A percentile compares a stretch with the other conserved stretches of the same genome.
Conservation (phyloP, 2,113 vertebrate genomes). For the Pedetes capensis region DNA sequence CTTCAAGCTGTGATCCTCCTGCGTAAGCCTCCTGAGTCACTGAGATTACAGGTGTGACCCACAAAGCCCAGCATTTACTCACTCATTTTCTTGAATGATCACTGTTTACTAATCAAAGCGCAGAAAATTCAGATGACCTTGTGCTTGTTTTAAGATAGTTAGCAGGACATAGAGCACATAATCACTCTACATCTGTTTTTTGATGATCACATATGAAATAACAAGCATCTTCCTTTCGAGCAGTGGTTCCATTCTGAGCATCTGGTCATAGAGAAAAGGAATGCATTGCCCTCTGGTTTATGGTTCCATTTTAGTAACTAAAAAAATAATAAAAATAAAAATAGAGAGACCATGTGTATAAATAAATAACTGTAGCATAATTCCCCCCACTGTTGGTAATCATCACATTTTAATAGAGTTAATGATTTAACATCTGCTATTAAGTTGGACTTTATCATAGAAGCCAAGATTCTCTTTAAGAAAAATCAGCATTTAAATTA, state of each 20-base stretch:
- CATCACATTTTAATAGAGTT: slow-evolving; percentile 50
- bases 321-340: slow-evolving; percentile 53
- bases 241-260: slow-evolving; percentile 40
- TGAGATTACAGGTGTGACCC: too few species aligned
- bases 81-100: too few species aligned
- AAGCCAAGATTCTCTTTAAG: neutral
- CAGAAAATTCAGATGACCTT: slow-evolving; percentile 34
- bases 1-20: too few species aligned
- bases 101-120: slow-evolving; percentile 41
- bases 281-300: slow-evolving; percentile 32
- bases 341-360: slow-evolving; percentile 37
- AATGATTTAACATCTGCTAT: slow-evolving; percentile 44
- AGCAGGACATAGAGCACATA: neutral
- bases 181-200: slow-evolving; percentile 56
- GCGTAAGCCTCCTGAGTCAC: too few species aligned
- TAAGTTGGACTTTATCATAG: slow-evolving; percentile 40
- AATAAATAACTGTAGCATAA: slow-evolving; percentile 53
- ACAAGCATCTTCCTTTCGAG: slow-evolving; percentile 36
- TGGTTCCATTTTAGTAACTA: slow-evolving; percentile 62
- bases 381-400: slow-evolving; percentile 47
- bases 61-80: too few species aligned
- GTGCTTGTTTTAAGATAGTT: slow-evolving; percentile 54
- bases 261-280: slow-evolving; percentile 58
- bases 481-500: slow-evolving; percentile 12
- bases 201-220: neutral